Conservation (phyloP, 2,113 vertebrate species). For the Stigmatopora argus region DNA sequence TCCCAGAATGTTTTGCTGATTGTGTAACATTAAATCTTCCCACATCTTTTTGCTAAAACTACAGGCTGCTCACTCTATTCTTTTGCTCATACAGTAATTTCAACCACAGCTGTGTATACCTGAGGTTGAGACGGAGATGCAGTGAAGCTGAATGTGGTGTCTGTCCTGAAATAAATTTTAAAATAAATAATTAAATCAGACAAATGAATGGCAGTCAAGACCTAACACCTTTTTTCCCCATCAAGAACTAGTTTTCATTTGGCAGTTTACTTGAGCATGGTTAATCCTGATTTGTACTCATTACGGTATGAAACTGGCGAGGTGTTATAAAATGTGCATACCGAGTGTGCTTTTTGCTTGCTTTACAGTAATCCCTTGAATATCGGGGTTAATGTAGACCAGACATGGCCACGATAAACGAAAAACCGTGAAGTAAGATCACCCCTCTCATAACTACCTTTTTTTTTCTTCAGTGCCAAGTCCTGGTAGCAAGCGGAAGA, state of each 20-base stretch:
- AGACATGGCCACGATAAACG: too few relatives aligned
- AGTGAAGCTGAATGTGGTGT: slow-evolving; percentile 81
- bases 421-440: too few relatives aligned
- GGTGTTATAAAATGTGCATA: too few relatives aligned
- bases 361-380: too few relatives aligned
- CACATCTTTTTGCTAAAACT: not conserved
- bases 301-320: not conserved
- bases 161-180: slow-evolving; percentile 70
- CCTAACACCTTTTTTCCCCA: not conserved
- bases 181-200: slow-evolving; percentile 17
- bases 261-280: not conserved
- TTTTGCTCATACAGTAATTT: not conserved
- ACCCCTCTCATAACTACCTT: too few relatives aligned
- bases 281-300: not conserved
- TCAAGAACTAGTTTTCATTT: not conserved
- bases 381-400: too few relatives aligned
- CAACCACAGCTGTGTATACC: slow-evolving; percentile 64
- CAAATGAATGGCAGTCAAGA: not conserved
- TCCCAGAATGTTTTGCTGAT: not conserved
- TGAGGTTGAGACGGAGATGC: slow-evolving; percentile 96
- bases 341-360: too few relatives aligned
- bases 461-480: too few relatives aligned
- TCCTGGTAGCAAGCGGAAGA: too few relatives aligned
- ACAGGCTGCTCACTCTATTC: not conserved
- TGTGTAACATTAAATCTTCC: not conserved